These are phyloP conservation scores for Muricea muricata DNA, from an alignment of 92 coral and sea anemone genomes.

Conservation along the genomic window DNA sequence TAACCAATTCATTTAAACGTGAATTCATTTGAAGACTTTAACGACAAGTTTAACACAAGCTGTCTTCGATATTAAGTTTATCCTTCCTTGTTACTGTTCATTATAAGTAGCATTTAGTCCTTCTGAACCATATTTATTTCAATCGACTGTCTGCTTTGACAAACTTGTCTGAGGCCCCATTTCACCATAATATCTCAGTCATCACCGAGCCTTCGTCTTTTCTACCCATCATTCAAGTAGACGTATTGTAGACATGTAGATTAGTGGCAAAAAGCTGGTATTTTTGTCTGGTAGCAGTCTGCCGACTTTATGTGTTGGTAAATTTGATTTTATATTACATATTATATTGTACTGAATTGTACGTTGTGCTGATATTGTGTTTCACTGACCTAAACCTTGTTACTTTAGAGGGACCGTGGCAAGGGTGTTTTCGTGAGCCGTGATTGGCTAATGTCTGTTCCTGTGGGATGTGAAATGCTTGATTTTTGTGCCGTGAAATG, in stretches of 20 bases:
- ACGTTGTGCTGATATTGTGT: neutral
- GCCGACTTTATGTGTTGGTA: slow-evolving; percentile 10
- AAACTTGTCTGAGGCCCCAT: neutral
- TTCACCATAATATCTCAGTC: neutral
- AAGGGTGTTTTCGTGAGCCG: too few relatives aligned
- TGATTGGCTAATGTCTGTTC: too few relatives aligned
- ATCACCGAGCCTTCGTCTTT: neutral
- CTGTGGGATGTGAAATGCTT: too few relatives aligned
- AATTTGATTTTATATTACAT: neutral
- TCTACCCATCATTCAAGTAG: neutral
- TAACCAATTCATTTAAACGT: too few relatives aligned
- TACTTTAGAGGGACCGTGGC: too few relatives aligned
- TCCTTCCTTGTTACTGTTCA: too few relatives aligned
- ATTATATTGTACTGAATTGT: neutral
- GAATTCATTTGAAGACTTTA: too few relatives aligned
- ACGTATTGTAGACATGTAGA: neutral
- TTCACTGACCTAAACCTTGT: neutral
- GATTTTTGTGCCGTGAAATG: too few relatives aligned
- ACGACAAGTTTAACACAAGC: too few relatives aligned
- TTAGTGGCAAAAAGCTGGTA: slow-evolving; percentile 26
- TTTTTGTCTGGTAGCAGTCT: slow-evolving; percentile 8
- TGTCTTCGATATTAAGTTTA: too few relatives aligned
- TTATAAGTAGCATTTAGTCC: too few relatives aligned
- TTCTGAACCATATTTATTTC: too few relatives aligned
- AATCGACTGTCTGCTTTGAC: neutral